phyloP scores from a whole-genome alignment of 2,888 invertebrate species.

The Amaurobius ferox region DNA sequence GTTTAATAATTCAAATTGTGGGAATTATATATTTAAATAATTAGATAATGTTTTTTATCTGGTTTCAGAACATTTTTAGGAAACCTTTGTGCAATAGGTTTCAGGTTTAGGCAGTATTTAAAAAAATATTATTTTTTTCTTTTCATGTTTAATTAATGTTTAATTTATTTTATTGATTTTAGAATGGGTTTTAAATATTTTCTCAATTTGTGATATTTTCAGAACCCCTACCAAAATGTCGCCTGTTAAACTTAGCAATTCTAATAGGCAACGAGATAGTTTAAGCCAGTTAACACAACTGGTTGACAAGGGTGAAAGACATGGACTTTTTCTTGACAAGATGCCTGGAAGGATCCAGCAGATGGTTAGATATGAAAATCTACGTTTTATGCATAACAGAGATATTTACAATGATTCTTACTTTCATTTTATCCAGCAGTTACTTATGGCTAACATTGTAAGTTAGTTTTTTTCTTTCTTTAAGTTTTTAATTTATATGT shows the following conservation, averaged over 20 bases:
- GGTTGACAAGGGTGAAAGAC: conserved; percentile 79
- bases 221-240: conserved; percentile 68
- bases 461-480: conserved; percentile 29
- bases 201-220: too few relatives aligned
- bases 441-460: conserved; percentile 75
- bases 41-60: too few relatives aligned
- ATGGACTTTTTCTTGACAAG: conserved; percentile 78
- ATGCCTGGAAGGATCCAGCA: conserved; percentile 78
- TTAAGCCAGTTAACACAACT: conserved; percentile 79
- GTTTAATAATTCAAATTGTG: too few relatives aligned
- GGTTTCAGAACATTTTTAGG: too few relatives aligned
- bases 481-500: not conserved
- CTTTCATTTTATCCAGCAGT: conserved; percentile 78
- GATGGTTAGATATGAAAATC: conserved; percentile 79
- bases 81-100: too few relatives aligned
- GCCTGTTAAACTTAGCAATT: conserved; percentile 25
- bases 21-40: too few relatives aligned
- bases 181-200: too few relatives aligned
- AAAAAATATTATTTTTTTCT: too few relatives aligned
- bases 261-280: conserved; percentile 76
- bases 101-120: too few relatives aligned
- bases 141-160: too few relatives aligned
- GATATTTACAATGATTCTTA: conserved; percentile 79
- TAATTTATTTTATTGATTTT: too few relatives aligned
- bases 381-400: conserved; percentile 79